Conservation (phyloP, 2,113 vertebrate species). For the Brachyistius frenatus region DNA sequence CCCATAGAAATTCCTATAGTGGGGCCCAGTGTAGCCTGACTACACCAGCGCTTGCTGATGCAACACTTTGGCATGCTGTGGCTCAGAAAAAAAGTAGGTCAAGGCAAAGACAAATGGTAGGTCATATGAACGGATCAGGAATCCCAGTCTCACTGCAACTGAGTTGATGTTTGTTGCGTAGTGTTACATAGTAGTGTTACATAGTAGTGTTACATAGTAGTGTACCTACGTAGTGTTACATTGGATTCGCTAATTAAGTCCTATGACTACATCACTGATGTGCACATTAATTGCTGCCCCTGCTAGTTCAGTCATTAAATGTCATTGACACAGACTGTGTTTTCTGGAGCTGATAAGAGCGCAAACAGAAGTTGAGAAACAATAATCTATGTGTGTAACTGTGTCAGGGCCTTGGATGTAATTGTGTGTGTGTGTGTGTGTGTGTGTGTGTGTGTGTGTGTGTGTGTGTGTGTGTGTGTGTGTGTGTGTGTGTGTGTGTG, state of each 20-base stretch:
- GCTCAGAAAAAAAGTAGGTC: not conserved
- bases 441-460: too few relatives aligned
- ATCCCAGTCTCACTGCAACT: too few relatives aligned
- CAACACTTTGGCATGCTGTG: slow-evolving; percentile 19
- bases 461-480: not conserved
- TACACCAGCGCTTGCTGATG: slow-evolving; percentile 38
- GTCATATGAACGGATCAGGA: not conserved
- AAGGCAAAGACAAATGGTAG: not conserved
- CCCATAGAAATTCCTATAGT: slow-evolving; percentile 15
- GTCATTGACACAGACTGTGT: slow-evolving; percentile 58
- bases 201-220: too few relatives aligned
- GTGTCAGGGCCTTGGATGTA: not conserved
- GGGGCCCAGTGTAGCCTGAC: slow-evolving; percentile 12
- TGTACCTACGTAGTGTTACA: too few relatives aligned
- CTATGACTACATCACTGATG: too few relatives aligned
- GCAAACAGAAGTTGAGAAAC: slow-evolving; percentile 66
- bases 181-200: too few relatives aligned
- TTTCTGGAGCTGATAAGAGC: slow-evolving; percentile 55
- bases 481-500: not conserved
- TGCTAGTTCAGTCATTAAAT: slow-evolving; percentile 2
- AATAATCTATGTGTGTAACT: not conserved
- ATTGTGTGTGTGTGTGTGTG: not conserved
- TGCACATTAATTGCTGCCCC: too few relatives aligned
- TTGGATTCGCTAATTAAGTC: too few relatives aligned
- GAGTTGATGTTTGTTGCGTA: too few relatives aligned